Conservation (phyloP, 2,113 vertebrate genomes). For the Neotoma lepida region DNA sequence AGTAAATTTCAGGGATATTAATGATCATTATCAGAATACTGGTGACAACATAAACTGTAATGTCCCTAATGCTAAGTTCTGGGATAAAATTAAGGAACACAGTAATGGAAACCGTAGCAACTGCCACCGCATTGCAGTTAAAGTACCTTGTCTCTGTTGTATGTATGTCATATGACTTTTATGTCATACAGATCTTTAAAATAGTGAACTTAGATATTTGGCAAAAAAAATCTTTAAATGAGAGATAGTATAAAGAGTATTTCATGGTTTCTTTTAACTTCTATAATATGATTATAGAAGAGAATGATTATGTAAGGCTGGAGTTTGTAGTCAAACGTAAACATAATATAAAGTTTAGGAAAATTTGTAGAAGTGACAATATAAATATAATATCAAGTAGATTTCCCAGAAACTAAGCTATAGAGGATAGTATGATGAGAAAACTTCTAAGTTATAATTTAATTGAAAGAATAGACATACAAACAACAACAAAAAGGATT, state of each 20-base stretch:
- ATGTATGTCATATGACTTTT: neutral
- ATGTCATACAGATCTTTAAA: neutral
- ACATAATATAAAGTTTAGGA: neutral
- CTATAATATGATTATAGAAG: neutral
- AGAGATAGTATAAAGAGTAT: neutral
- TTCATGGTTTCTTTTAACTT: neutral
- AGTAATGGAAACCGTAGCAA: neutral
- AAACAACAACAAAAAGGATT: neutral
- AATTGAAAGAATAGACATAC: neutral
- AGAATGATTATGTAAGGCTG: neutral
- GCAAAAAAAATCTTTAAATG: neutral
- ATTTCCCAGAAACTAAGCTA: neutral
- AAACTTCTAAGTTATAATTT: neutral
- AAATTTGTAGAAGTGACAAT: neutral
- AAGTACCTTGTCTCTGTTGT: too few species aligned
- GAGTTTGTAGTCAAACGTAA: neutral
- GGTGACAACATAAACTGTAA: neutral
- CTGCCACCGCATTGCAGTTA: neutral
- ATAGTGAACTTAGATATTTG: neutral
- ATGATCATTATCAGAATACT: neutral
- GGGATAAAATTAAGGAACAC: neutral
- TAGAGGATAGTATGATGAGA: neutral
- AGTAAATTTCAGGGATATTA: too few species aligned
- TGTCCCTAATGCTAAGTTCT: fast-evolving
- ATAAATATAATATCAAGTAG: neutral